Evolutionary conservation across 2,113 vertebrate species (phyloP).

Genomic region (Chascanopsetta lugubris): DNA sequence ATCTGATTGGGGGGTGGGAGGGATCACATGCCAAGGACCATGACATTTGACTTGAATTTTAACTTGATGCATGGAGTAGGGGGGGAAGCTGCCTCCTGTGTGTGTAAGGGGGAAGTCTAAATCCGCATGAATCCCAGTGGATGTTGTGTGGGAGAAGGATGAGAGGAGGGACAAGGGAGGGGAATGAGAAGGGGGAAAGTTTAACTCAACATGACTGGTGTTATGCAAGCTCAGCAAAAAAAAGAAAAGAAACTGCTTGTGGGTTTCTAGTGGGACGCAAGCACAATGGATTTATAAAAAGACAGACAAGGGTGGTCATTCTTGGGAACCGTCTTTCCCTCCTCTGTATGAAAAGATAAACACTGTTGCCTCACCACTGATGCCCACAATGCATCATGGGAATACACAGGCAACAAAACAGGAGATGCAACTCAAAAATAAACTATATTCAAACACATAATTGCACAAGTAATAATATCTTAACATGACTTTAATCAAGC

Average conservation of each 20-base stretch:
- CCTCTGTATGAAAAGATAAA: no score
- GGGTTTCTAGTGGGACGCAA: neutral
- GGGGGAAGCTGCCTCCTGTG: neutral
- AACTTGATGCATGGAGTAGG: neutral
- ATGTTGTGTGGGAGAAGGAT: neutral
- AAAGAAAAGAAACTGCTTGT: neutral
- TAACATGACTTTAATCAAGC: neutral
- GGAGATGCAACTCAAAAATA: rapidly evolving
- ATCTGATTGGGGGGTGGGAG: neutral
- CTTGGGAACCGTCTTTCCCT: neutral
- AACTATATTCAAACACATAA: no score
- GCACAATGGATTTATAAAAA: neutral
- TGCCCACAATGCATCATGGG: neutral
- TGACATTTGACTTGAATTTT: conserved; percentile 18
- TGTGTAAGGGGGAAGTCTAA: neutral
- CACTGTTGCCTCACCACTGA: conserved; percentile 13
- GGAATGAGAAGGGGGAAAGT: neutral
- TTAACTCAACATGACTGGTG: neutral
- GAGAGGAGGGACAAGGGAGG: neutral
- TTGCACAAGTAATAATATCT: neutral
- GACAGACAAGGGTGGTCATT: neutral
- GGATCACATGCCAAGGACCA: conserved; percentile 8
- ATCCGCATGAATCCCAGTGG: neutral
- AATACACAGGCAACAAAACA: neutral
- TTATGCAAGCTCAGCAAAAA: conserved; percentile 17